Evolutionary conservation across 2,888 invertebrate genomes (phyloP).

Genomic region (Fragum sueziense): DNA sequence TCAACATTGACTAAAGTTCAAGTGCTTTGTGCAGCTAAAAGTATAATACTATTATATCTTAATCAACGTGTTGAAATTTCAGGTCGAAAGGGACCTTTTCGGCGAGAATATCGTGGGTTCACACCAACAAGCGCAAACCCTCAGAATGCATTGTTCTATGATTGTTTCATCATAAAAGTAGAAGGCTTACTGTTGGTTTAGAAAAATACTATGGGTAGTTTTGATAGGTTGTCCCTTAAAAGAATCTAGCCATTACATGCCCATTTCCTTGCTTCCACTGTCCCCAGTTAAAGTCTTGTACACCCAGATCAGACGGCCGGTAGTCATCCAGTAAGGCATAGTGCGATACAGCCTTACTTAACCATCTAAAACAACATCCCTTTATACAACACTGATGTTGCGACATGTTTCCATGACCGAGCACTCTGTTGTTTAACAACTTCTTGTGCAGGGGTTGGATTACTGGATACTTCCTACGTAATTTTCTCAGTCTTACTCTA

Average conservation of each 20-base stretch:
- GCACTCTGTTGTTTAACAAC: background rate
- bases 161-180: too few species aligned
- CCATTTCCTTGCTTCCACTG: background rate
- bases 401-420: background rate
- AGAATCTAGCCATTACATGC: background rate
- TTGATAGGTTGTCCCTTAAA: too few species aligned
- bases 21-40: too few species aligned
- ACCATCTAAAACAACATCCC: background rate
- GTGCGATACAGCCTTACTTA: background rate
- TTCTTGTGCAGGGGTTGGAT: background rate
- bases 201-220: too few species aligned
- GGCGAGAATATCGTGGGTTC: too few species aligned
- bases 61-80: too few species aligned
- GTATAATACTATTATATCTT: too few species aligned
- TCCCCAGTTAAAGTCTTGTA: background rate
- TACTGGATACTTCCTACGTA: background rate
- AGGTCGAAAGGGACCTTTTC: too few species aligned
- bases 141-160: too few species aligned
- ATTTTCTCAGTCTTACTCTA: background rate
- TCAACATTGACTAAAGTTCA: too few species aligned
- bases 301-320: background rate
- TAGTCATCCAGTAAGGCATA: background rate
- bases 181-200: too few species aligned
- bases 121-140: too few species aligned
- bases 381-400: background rate